phyloP scores from a whole-genome alignment of 2,888 invertebrate species.

The Melolontha melolontha region DNA sequence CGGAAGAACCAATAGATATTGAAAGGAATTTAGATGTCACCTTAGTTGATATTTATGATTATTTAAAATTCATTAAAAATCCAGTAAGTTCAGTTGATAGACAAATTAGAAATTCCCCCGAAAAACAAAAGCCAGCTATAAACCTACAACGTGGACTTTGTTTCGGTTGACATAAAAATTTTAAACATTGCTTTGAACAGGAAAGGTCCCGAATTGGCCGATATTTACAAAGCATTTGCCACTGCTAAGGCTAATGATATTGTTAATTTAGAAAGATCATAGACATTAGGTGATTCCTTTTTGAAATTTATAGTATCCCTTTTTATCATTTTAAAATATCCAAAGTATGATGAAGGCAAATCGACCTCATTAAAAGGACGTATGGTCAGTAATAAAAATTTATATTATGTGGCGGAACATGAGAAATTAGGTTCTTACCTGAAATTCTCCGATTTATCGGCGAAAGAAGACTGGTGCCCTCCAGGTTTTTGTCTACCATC shows the following conservation, averaged over 20 bases:
- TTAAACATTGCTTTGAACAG: slow-evolving; percentile 41
- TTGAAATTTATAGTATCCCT: slow-evolving; percentile 83
- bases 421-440: slow-evolving; percentile 72
- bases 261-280: slow-evolving; percentile 84
- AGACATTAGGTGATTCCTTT: slow-evolving; percentile 91
- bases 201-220: slow-evolving; percentile 67
- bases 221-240: slow-evolving; percentile 75
- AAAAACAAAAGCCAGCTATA: slow-evolving; percentile 53
- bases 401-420: slow-evolving; percentile 78
- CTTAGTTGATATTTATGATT: slow-evolving; percentile 78
- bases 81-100: slow-evolving; percentile 44
- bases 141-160: slow-evolving; percentile 56
- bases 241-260: slow-evolving; percentile 79
- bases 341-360: slow-evolving; percentile 80
- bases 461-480: slow-evolving; percentile 79
- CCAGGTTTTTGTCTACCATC: slow-evolving; percentile 79
- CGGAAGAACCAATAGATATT: slow-evolving; percentile 78
- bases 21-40: slow-evolving; percentile 72
- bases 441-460: slow-evolving; percentile 74
- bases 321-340: slow-evolving; percentile 78
- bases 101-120: slow-evolving; percentile 28
- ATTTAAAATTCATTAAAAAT: slow-evolving; percentile 71
- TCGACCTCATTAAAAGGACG: slow-evolving; percentile 79
- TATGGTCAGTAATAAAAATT: slow-evolving; percentile 86
- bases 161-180: slow-evolving; percentile 46